phyloP scores from a whole-genome alignment of 2,797 vertebrate genomes.

The Tadarida brasiliensis region DNA sequence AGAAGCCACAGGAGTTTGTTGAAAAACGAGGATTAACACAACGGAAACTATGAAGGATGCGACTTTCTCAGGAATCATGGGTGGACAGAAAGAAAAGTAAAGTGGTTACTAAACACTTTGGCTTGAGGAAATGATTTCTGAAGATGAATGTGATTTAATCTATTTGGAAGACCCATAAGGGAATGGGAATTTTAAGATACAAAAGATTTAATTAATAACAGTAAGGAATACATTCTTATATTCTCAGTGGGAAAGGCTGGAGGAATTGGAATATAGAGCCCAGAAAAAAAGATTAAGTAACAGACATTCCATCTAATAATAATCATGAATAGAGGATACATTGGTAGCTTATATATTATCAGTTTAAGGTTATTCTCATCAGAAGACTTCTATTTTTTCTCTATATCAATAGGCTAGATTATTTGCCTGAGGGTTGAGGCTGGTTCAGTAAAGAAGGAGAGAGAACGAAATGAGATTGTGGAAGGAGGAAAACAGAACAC shows the following conservation, averaged over 20 bases:
- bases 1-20: not conserved
- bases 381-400: not conserved
- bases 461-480: not conserved
- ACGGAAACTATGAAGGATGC: not conserved
- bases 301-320: not conserved
- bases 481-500: not conserved
- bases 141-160: constrained; percentile 1
- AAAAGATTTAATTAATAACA: not conserved
- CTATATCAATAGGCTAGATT: not conserved
- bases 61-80: not conserved
- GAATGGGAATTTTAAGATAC: not conserved
- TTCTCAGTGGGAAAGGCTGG: not conserved
- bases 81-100: not conserved
- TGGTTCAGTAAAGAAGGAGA: not conserved
- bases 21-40: not conserved
- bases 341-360: not conserved
- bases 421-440: not conserved
- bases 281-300: not conserved
- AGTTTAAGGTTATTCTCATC: not conserved
- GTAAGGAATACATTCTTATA: not conserved
- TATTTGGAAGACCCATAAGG: not conserved
- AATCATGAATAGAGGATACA: not conserved
- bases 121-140: constrained; percentile 11
- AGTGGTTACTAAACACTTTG: not conserved
- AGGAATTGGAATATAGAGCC: not conserved